These are phyloP conservation scores for Pteropus alecto DNA, from an alignment of 2,113 vertebrate genomes.

Conservation along the genomic window DNA sequence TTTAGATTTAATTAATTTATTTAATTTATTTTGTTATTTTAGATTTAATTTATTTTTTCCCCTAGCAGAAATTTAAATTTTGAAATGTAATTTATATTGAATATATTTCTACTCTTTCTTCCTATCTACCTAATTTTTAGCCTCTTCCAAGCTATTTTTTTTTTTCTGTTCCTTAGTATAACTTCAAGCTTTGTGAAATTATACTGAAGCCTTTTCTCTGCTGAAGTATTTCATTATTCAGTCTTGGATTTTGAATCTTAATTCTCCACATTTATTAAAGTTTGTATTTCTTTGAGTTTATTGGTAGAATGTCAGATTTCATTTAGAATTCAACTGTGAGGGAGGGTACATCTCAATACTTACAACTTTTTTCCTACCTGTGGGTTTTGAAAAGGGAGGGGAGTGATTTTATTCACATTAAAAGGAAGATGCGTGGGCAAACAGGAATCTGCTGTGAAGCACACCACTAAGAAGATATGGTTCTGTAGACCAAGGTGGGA, in stretches of 20 bases:
- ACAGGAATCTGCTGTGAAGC: neutral
- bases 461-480: neutral
- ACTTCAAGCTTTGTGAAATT: neutral
- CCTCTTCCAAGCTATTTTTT: neutral
- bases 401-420: neutral
- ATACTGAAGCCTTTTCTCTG: neutral
- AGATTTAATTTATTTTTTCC: neutral
- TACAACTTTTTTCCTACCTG: neutral
- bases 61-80: neutral
- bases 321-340: neutral
- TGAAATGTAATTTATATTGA: neutral
- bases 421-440: neutral
- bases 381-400: neutral
- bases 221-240: neutral
- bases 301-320: neutral
- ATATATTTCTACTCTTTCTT: neutral
- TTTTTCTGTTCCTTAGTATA: neutral
- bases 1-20: neutral
- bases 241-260: neutral
- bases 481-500: neutral
- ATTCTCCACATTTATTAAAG: neutral
- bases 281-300: neutral
- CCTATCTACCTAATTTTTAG: neutral
- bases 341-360: neutral
- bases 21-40: neutral